Base-by-base conservation (phyloP, 2,888 invertebrate species). In the Leptopilina drosophilae region DNA sequence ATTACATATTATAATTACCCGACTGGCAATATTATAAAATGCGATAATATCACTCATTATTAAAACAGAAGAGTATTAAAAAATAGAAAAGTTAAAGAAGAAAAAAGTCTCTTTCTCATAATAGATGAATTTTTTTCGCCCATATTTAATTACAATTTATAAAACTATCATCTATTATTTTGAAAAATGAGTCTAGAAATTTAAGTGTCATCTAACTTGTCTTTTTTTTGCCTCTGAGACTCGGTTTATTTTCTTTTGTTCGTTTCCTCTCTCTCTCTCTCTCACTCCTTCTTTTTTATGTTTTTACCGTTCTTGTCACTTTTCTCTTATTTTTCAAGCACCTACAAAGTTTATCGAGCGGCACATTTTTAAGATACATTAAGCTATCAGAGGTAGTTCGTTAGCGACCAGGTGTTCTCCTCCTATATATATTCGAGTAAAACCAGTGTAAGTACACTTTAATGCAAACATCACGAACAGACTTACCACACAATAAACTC, bases 341-440 rank as follows among this genome's bases (percentile, higher is more conserved):
- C 26, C 49, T 49, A 49, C 53, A 2, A 56, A 73, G 56, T 73
- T 56, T 73, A 73, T 53, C 69, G 69, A 73, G 56, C 69, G 69
- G 53, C 69, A 73, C 53, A 73, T 73, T 73, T 73, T 73, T 73
- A 56, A 73, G 69, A 53, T 49, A 73, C 69, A 53, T 73, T 49
- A 73, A 20, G 69, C 69, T 73, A 73, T 53, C 53, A 56, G 53
- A 49, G 53, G 69, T 73, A 69, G 69, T 73, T 73, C 53, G 69
- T 73, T 73, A 73, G 69, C 49, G 14, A 73, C 69, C 53, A 73
- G 56, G 69, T 73, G 69, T 73, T 56, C 49, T 53, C 69, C 53
- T 20, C 20, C 20, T n/a, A 7, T 49, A 49, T 49, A 49, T 69
- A 53, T 14, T 26, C 33, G 46, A 67, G 67, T 49, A 42, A 67